A percentile compares a stretch with the other conserved stretches of the same genome.
phyloP scores from a whole-genome alignment of 2,113 vertebrate genomes.

The Scortum barcoo region DNA sequence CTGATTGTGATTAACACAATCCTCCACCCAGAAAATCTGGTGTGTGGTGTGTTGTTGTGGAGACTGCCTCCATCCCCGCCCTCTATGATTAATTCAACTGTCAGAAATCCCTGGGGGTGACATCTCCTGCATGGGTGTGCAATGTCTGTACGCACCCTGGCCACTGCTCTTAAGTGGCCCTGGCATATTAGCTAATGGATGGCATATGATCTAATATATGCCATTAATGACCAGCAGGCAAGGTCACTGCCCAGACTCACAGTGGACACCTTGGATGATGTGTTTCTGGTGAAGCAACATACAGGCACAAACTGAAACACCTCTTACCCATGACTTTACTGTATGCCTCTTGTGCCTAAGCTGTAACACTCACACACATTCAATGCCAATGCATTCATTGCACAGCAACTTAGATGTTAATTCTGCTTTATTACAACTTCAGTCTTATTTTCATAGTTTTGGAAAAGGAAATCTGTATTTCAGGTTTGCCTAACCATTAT shows the following conservation, averaged over 20 bases:
- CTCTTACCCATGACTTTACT: background rate
- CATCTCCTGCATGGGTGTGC: slow-evolving; percentile 81
- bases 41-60: slow-evolving; percentile 14
- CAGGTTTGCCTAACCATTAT: too few species aligned
- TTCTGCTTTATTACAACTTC: background rate
- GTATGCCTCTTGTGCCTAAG: background rate
- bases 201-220: slow-evolving; percentile 80
- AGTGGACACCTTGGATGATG: slow-evolving; percentile 10
- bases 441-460: background rate
- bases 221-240: slow-evolving; percentile 66
- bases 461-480: too few species aligned
- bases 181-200: slow-evolving; percentile 80
- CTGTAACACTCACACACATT: background rate
- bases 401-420: background rate
- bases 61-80: background rate
- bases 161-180: slow-evolving; percentile 69
- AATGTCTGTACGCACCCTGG: slow-evolving; percentile 75
- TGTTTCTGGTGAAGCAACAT: slow-evolving; percentile 5
- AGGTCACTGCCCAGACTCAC: slow-evolving; percentile 2
- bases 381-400: background rate
- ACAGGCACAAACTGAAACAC: background rate
- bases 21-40: background rate
- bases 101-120: slow-evolving; percentile 63
- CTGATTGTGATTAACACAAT: slow-evolving; percentile 10
- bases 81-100: slow-evolving; percentile 78